These are phyloP conservation scores for Ondatra zibethicus DNA, from an alignment of 2,113 vertebrate species.

Conservation along the genomic window DNA sequence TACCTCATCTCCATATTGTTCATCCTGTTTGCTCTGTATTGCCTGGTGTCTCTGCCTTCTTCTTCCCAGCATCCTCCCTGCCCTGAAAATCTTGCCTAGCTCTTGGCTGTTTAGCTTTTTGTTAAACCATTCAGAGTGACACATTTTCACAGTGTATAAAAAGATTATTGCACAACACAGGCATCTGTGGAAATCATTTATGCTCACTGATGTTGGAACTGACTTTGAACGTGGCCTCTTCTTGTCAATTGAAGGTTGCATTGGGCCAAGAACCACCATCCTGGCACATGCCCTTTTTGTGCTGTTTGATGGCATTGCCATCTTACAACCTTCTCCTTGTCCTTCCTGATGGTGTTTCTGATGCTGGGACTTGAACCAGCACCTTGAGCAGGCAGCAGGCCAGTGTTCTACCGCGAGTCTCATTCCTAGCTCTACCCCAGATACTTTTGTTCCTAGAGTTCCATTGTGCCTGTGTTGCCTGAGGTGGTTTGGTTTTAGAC, in stretches of 20 bases:
- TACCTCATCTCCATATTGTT: too few species aligned
- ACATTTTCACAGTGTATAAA: too few species aligned
- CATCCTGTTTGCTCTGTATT: too few species aligned
- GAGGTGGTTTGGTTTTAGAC: not conserved
- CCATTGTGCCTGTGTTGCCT: not conserved
- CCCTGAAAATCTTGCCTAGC: too few species aligned
- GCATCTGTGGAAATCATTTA: not conserved
- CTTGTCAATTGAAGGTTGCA: not conserved
- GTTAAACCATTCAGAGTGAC: too few species aligned
- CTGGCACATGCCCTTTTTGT: not conserved
- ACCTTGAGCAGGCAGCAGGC: not conserved
- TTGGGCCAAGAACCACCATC: not conserved
- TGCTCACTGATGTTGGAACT: not conserved
- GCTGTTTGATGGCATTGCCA: not conserved
- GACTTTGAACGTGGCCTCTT: not conserved
- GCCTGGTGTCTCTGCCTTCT: too few species aligned
- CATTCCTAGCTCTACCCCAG: not conserved
- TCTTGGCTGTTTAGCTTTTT: too few species aligned
- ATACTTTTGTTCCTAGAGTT: not conserved
- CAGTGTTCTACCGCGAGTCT: not conserved
- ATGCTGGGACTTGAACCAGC: not conserved
- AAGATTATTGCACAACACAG: too few species aligned
- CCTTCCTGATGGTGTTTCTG: not conserved
- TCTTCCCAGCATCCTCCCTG: too few species aligned
- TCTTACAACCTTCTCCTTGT: too few species aligned